A percentile compares a stretch with the other conserved stretches of the same genome.
Conservation (phyloP, 2,797 vertebrate species). For the Pantherophis vulpinus region DNA sequence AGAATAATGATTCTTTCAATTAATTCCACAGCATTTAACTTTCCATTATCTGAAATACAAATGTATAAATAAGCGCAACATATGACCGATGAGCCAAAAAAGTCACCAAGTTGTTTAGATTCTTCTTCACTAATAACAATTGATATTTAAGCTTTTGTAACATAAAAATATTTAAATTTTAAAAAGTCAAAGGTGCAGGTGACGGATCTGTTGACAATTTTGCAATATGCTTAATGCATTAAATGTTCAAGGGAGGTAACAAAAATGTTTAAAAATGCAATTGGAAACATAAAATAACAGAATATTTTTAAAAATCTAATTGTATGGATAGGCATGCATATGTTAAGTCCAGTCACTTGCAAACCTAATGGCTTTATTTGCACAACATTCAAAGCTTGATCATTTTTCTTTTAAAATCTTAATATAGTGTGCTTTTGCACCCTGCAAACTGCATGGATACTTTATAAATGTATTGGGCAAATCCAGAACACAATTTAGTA, state of each 20-base stretch:
- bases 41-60: background rate
- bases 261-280: background rate
- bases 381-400: background rate
- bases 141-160: background rate
- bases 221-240: background rate
- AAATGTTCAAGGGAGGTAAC: background rate
- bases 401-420: background rate
- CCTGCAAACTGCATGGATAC: background rate
- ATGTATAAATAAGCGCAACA: background rate
- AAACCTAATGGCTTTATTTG: background rate
- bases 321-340: background rate
- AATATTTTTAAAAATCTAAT: background rate
- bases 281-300: background rate
- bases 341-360: background rate
- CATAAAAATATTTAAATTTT: background rate
- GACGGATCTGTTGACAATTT: background rate
- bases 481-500: background rate
- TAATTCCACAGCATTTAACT: background rate
- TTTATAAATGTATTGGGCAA: background rate
- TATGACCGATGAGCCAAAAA: background rate
- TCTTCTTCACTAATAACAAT: background rate
- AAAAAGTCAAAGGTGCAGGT: background rate
- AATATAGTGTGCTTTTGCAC: background rate
- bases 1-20: background rate
- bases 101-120: background rate